Evolutionary conservation across 1,140 invertebrate genomes (phyloP).

Genomic region (Zaprionus capensis): DNA sequence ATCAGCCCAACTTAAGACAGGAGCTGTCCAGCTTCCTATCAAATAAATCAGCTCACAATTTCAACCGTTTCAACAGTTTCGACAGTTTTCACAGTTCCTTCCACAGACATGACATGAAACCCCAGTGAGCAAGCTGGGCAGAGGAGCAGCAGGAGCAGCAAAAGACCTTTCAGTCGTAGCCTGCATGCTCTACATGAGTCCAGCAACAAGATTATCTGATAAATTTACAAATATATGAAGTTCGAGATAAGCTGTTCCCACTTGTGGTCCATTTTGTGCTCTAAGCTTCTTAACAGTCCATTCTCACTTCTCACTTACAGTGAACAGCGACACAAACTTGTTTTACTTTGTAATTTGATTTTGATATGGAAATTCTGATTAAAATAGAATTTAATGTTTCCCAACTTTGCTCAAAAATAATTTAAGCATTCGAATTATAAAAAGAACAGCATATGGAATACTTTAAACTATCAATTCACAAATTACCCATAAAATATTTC

Average conservation of each 20-base stretch:
- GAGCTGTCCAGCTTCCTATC: slow-evolving; percentile 31
- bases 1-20: not conserved
- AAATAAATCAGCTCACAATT: slow-evolving; percentile 18
- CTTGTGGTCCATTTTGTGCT: not conserved
- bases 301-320: not conserved
- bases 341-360: too few species aligned
- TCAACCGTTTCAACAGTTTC: slow-evolving; percentile 12
- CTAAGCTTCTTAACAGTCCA: not conserved
- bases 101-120: slow-evolving; percentile 34
- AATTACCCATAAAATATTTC: not conserved
- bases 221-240: not conserved
- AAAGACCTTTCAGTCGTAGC: not conserved
- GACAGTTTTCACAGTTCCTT: slow-evolving; percentile 39
- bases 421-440: not conserved
- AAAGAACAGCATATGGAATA: not conserved
- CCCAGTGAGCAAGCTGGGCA: not conserved
- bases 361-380: too few species aligned
- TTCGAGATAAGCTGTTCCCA: not conserved
- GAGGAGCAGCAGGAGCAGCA: not conserved
- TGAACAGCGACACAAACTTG: too few species aligned
- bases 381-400: too few species aligned
- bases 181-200: not conserved
- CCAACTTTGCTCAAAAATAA: too few species aligned
- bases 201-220: not conserved
- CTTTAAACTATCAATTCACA: not conserved